Evolutionary conservation across 64 coral and sea anemone species (phyloP), one percentile per base, ranked within the genome.

Genomic region (Pocillopora damicornis): DNA sequence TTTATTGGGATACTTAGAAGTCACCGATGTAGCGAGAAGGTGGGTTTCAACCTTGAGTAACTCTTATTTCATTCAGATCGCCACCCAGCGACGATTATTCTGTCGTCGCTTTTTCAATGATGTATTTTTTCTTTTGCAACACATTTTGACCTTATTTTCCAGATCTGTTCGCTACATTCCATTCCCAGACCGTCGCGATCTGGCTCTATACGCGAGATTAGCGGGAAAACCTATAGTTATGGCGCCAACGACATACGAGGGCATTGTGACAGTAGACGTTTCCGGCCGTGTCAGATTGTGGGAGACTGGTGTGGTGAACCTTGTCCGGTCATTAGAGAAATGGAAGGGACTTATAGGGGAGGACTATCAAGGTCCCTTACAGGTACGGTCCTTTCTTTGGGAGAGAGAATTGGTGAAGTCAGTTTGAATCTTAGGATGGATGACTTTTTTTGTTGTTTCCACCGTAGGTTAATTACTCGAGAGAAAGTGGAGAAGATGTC

Each of bases 341-440:
- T 99, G 97, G 97, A 95, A 89, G 78, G 95, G 71, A 57, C 89
- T 99, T 4, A 92, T 99, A 59, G 97, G 97, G 30, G 79, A 93
- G 37, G 88, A 94, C 15, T 84, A 91, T 17, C 87, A 99, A 4
- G 90, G 88, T 0, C 86, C 90, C 20, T 88, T 99, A 22, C 97
- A 99, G 91, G 97, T 99, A 20, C 14, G 93, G 2, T 34, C 77
- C 57, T 78, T 76, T 77, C 1, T 71, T 30, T 25, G 9, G 18
- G 22, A 71, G 67, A 71, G 25, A 10, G n/a, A 23, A 8, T 71
- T 11, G 25, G 20, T 58, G 36, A 51, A 79, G 60, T 23, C 37
- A 60, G 11, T 81, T 35, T 2, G 34, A 68, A 45, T 67, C 38
- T 67, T 36, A 45, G 37, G 12, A 23, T 11, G 12, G 18, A 45